Base-by-base conservation (phyloP, 2,888 invertebrate genomes). In the Napeogenes sylphis region DNA sequence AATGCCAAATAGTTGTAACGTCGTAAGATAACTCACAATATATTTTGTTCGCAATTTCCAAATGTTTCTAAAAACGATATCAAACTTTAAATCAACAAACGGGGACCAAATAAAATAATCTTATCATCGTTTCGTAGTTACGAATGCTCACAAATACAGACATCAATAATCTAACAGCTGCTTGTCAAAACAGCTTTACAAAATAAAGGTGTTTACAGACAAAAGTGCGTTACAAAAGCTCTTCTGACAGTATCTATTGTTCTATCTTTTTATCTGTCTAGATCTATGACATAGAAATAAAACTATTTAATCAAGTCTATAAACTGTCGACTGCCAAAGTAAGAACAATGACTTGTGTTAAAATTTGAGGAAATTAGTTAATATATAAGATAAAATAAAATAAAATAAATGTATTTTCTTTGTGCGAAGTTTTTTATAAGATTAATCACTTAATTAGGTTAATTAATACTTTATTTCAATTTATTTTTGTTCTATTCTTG, bases 181-280 rank as follows among this genome's bases (percentile, higher is more conserved):
- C 77, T 74, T 79, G 86, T 86, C 86, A 84, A 79, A 87, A 86
- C 83, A 85, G 79, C 83, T 80, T 80, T 83, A 83, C 78, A 64
- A 72, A 74, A 84, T 83, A 88, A 89, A 90, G 87, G 89, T 89
- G 90, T 87, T 85, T 82, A 76, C 79, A 78, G 74, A 85, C 84
- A 83, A 83, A 78, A 81, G 79, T 77, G 71, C 68, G 69, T 73
- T 74, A 73, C 71, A 79, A 76, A 71, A 71, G 69, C 61, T 38
- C 67, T 53, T 68, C 73, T 73, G 82, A 81, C 83, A 75, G 65
- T 86, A 88, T 89, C 87, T 73, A 78, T 79, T 83, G 82, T 83
- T 79, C 75, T 80, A 86, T 87, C 86, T 83, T 85, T 88, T 85
- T 86, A 85, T 83, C 74, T 73, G 73, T 82, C 84, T 82, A 80